A percentile compares a stretch with the other conserved stretches of the same genome.
Evolutionary conservation across 2,113 vertebrate genomes (phyloP).

Genomic region (Oreotrochilus melanogaster): DNA sequence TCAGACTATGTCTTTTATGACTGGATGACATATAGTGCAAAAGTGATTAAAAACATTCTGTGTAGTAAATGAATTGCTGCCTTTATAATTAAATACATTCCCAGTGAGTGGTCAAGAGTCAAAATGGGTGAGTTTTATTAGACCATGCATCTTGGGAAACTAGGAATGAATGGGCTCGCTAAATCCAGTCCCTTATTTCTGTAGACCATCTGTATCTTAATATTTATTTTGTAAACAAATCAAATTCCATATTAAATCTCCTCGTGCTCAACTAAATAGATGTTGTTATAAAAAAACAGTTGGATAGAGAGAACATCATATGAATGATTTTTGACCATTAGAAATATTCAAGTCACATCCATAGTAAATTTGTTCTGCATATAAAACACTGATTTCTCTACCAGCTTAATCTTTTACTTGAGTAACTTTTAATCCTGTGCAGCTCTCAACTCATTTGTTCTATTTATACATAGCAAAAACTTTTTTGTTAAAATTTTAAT

Average conservation of each 20-base stretch:
- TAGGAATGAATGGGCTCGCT: background rate
- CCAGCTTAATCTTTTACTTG: background rate
- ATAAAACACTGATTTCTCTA: background rate
- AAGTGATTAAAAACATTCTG: background rate
- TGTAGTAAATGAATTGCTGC: background rate
- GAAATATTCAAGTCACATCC: background rate
- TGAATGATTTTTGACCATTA: background rate
- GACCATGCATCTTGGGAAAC: background rate
- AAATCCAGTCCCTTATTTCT: background rate
- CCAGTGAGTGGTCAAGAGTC: background rate
- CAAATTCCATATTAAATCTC: background rate
- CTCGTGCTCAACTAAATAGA: background rate
- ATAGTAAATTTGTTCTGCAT: background rate
- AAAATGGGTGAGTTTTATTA: background rate
- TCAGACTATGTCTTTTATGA: background rate
- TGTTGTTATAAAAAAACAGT: background rate
- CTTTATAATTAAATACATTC: background rate
- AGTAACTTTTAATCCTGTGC: background rate
- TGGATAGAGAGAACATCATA: background rate
- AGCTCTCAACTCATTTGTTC: background rate
- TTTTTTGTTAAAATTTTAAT: background rate
- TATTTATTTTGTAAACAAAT: background rate
- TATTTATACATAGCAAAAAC: background rate
- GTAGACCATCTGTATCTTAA: background rate
- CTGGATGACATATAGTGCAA: background rate